phyloP scores from a whole-genome alignment of 2,888 invertebrate species.

The Eristalinus aeneus region DNA sequence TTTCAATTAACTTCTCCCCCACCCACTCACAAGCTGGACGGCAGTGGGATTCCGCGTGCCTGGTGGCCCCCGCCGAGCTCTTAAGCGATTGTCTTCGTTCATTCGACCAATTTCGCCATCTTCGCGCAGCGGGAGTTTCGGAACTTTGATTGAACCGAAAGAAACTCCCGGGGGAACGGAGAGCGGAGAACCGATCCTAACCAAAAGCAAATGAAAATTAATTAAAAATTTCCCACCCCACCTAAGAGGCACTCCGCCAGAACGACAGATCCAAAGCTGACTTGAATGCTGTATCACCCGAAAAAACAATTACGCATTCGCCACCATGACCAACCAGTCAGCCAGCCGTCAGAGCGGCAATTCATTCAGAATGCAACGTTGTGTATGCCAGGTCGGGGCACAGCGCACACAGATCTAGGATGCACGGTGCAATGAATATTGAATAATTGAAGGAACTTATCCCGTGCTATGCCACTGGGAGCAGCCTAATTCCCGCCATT shows the following conservation, averaged over 20 bases:
- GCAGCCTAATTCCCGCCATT: constrained; percentile 60
- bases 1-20: constrained; percentile 62
- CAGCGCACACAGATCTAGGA: constrained; percentile 24
- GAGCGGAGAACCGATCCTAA: not conserved
- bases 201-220: constrained; percentile 41
- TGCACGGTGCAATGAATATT: constrained; percentile 49
- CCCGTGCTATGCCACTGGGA: constrained; percentile 27
- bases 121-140: not conserved
- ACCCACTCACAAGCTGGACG: constrained; percentile 10
- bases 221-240: constrained; percentile 29
- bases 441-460: constrained; percentile 36
- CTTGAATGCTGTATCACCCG: not conserved
- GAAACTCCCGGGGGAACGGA: not conserved
- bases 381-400: constrained; percentile 2
- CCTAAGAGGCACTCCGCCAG: not conserved
- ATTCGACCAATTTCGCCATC: constrained; percentile 17
- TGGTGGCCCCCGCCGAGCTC: not conserved
- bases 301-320: constrained; percentile 56
- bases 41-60: not conserved
- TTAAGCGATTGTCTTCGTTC: constrained; percentile 6
- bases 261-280: not conserved
- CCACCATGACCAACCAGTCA: constrained; percentile 37
- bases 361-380: constrained; percentile 25
- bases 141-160: constrained; percentile 46
- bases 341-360: constrained; percentile 24